Conservation (phyloP, 2,888 invertebrate genomes). For the Pocota personata region DNA sequence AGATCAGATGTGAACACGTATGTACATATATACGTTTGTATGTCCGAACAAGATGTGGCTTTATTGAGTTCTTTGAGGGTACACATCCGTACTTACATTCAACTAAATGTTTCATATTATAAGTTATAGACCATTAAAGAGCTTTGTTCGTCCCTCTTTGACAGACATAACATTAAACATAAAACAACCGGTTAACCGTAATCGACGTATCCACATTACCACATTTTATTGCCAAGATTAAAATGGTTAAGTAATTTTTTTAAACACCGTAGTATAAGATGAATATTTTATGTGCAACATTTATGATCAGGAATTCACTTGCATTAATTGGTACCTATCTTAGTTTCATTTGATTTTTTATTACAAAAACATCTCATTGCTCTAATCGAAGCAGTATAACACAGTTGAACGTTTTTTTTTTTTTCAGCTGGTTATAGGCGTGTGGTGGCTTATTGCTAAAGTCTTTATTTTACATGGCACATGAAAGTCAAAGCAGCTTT, state of each 20-base stretch:
- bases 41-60: too few species aligned
- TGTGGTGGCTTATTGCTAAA: background rate
- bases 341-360: background rate
- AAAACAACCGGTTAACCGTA: slow-evolving; percentile 4
- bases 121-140: background rate
- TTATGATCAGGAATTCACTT: background rate
- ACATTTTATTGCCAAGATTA: background rate
- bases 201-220: background rate
- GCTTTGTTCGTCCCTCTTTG: background rate
- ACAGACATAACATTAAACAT: background rate
- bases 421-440: background rate
- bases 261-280: background rate
- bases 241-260: background rate
- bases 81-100: background rate
- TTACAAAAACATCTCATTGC: background rate
- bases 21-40: too few species aligned
- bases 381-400: background rate
- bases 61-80: background rate
- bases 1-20: too few species aligned
- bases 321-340: background rate
- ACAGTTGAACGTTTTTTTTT: background rate
- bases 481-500: too few species aligned
- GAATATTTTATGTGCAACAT: background rate
- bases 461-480: background rate
- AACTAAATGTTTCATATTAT: background rate